These are phyloP conservation scores for Microtus montanus DNA, from an alignment of 2,113 vertebrate species.

Conservation along the genomic window DNA sequence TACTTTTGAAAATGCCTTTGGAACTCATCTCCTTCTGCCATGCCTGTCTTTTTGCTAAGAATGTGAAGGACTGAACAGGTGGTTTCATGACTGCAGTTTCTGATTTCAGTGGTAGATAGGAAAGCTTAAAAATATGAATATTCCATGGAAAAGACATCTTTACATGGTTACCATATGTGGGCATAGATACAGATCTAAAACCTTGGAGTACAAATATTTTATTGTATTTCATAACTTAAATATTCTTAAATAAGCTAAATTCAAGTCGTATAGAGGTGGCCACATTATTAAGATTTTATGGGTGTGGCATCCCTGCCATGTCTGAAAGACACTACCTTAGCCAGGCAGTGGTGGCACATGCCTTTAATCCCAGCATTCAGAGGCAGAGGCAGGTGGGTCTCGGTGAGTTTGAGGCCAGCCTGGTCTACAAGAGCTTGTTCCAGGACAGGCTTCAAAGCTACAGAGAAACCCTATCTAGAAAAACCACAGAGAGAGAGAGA, in stretches of 20 bases:
- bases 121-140: background rate
- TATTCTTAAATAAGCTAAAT: background rate
- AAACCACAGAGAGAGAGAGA: no score
- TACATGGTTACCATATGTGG: background rate
- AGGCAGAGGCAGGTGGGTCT: no score
- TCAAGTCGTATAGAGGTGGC: background rate
- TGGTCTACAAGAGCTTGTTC: no score
- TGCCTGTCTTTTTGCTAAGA: background rate
- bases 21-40: background rate
- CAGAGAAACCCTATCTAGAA: no score
- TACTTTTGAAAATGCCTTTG: slow-evolving; percentile 32
- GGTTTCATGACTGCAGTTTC: background rate
- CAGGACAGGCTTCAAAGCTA: no score
- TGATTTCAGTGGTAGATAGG: background rate
- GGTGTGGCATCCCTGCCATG: no score
- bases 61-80: background rate
- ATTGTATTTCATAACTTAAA: background rate
- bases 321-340: no score
- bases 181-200: background rate
- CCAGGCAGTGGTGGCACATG: no score
- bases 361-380: no score
- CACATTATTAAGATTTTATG: background rate
- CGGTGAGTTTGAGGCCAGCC: no score
- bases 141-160: background rate
- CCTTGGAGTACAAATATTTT: background rate